Conservation (phyloP, 2,113 vertebrate species). For the Pogona vitticeps region DNA sequence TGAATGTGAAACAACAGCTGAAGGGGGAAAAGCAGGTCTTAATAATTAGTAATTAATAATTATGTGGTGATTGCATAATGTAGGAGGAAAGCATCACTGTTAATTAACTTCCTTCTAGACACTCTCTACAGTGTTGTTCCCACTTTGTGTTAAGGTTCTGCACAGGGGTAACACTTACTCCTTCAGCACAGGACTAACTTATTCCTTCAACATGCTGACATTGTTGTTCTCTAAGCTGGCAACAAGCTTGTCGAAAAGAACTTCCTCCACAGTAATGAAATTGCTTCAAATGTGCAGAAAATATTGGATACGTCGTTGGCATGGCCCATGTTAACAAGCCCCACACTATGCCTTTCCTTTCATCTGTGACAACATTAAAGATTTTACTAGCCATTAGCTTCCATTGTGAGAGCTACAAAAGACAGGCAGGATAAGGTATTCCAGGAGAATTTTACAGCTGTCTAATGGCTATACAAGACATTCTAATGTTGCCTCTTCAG, state of each 20-base stretch:
- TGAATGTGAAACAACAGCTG: not conserved
- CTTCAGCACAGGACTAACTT: constrained; percentile 47
- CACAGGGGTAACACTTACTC: constrained; percentile 32
- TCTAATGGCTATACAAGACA: constrained; percentile 50
- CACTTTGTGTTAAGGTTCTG: constrained; percentile 1
- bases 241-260: constrained; percentile 59
- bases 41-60: too few relatives aligned
- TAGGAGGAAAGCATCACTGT: not conserved
- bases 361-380: constrained; percentile 62
- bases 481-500: constrained; percentile 29
- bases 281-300: constrained; percentile 57
- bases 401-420: constrained; percentile 59
- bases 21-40: not conserved
- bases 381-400: constrained; percentile 60
- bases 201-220: constrained; percentile 42
- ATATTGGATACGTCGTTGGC: constrained; percentile 63
- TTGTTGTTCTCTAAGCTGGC: constrained; percentile 49
- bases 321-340: constrained; percentile 65
- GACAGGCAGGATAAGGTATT: constrained; percentile 46
- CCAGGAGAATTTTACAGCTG: constrained; percentile 57
- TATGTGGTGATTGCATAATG: too few relatives aligned
- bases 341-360: constrained; percentile 57
- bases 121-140: constrained; percentile 14
- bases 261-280: constrained; percentile 51
- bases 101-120: constrained; percentile 22